Conservation (phyloP, 2,113 vertebrate species). For the Ranitomeya imitator region DNA sequence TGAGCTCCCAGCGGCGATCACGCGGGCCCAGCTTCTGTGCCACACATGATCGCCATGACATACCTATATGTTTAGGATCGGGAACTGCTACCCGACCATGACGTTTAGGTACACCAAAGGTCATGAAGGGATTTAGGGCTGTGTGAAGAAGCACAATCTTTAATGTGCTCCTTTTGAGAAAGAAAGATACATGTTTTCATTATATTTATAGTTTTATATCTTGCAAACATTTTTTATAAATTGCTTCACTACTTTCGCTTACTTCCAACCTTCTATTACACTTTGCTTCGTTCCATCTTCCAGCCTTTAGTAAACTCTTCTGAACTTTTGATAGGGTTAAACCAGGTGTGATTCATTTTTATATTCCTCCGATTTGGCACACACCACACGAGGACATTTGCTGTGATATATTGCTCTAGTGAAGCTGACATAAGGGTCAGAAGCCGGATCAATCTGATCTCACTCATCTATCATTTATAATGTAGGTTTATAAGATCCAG, state of each 20-base stretch:
- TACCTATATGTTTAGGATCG: too few relatives aligned
- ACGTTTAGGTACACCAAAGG: too few relatives aligned
- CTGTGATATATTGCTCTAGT: neutral
- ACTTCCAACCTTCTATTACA: neutral
- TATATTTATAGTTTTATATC: neutral
- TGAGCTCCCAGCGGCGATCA: too few relatives aligned
- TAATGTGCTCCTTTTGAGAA: too few relatives aligned
- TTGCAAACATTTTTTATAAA: neutral
- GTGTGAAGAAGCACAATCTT: too few relatives aligned
- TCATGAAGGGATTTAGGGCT: too few relatives aligned
- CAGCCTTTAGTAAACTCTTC: neutral
- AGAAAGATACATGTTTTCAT: neutral
- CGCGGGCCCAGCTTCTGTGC: too few relatives aligned
- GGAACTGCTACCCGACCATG: too few relatives aligned
- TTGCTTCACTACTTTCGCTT: neutral
- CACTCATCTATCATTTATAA: slow-evolving; percentile 15
- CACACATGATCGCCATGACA: too few relatives aligned
- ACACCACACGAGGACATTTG: neutral
- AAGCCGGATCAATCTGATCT: neutral
- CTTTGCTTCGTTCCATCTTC: neutral
- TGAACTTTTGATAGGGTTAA: slow-evolving; percentile 8
- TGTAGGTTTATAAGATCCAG: slow-evolving; percentile 13
- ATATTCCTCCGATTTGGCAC: neutral
- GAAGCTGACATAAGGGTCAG: neutral
- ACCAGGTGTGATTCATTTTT: neutral